Base-by-base conservation (phyloP, 37 sponge, comb jelly and placozoan species). In the Axinella damicornis region DNA sequence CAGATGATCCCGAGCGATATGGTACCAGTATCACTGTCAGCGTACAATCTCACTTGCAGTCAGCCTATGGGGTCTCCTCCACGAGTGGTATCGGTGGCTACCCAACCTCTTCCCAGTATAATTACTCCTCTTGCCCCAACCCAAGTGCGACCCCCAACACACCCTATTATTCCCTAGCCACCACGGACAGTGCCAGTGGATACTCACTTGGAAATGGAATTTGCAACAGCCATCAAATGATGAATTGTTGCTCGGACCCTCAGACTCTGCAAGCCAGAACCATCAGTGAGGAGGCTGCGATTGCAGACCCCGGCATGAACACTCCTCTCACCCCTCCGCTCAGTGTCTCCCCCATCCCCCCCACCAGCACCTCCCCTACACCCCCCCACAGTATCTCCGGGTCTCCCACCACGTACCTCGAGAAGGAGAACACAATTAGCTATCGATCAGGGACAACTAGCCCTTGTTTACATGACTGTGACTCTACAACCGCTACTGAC, bases 241-340 rank as follows among this genome's bases (percentile, higher is more conserved):
- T 38, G 38, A 33, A 38, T 31, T 24, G 52, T 73, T 0, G 73
- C 65, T 46, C 53, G 27, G 38, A n/a, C n/a, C n/a, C n/a, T n/a
- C n/a, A n/a, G n/a, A n/a, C n/a, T n/a, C n/a, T n/a, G n/a, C n/a
- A n/a, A 28, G 69, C 53, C 5, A 56, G 77, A 65, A 57, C 85
- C 58, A 76, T 57, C 57, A 34, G 36, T 17, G 76, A 76, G 34
- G 76, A 46, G 57, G 65, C 77, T 16, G 13, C 60, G 22, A 1
- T 53, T 53, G 32, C 38, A 31, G 85, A 77, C 27, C 59, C 66
- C 33, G 57, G 65, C 52, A 85, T 85, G 53, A 53, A 69, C 20
- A 77, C 85, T 24, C 85, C 85, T 40, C 85, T 85, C 58, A 85
- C 85, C 35, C 85, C 85, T 1, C 85, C 85, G 40, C 85, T 77